Evolutionary conservation across 2,113 vertebrate genomes (phyloP), one percentile per base, ranked within the genome.

Genomic region (Pachypanchax playfairii): DNA sequence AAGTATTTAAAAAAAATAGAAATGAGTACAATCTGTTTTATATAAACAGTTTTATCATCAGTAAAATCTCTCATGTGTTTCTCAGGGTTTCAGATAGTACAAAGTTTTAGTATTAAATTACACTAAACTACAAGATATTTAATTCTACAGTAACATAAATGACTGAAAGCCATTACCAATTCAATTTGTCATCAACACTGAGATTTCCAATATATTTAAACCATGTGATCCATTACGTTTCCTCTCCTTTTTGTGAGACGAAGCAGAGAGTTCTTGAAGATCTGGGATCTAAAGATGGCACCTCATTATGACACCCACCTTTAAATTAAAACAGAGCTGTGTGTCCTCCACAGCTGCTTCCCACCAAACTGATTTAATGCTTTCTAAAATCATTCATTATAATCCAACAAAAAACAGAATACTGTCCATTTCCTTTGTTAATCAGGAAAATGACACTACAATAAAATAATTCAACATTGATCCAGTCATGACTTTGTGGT

Each of bases 401-500:
- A 28, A 60, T 22, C 18, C 17, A 47, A 18, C 14, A 31, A 39
- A 31, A 46, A 56, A 10, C 38, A 18, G 17, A 54, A 1, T 26
- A 31, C 59, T 53, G 3, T 36, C 26, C 35, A 41, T 10, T 25
- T 41, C 14, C n/a, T 48, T 53, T 44, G 26, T 15, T 39, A 52
- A 66, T 53, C 11, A 28, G 22, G 4, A 24, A 46, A 61, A 49
- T 63, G 43, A 63, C 25, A 38, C 24, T 21, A 10, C 7, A 48
- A 2, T 49, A 29, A 52, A 63, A 60, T 42, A 18, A 46, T 22
- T 17, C 14, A 15, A 39, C 41, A 20, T 55, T 36, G 20, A 54
- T 56, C 21, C 61, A 33, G 12, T 70, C 38, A 71, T 73, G 55
- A 68, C 18, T 65, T 50, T 69, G 51, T 55, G 61, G 49, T 41